These are phyloP conservation scores for Drosophila nr. perissopoda DNA, from an alignment of 2,888 invertebrate species.

Conservation along the genomic window DNA sequence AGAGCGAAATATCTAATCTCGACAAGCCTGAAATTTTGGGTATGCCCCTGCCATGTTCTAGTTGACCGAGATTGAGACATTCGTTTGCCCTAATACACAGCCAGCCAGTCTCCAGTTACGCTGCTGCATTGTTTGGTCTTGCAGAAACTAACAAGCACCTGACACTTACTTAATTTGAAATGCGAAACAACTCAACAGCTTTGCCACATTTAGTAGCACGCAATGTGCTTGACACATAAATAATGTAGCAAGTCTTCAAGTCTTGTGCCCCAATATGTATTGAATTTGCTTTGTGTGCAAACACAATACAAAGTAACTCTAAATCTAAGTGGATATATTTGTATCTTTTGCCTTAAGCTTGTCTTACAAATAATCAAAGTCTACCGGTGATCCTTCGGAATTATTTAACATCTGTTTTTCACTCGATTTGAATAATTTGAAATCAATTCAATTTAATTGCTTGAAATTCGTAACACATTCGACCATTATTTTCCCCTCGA, in stretches of 20 bases:
- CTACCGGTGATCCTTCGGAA: background rate
- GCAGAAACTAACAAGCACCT: slow-evolving; percentile 19
- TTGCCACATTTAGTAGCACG: slow-evolving; percentile 1
- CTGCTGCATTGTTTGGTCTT: slow-evolving; percentile 2
- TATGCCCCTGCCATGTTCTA: background rate
- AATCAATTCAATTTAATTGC: slow-evolving; percentile 1
- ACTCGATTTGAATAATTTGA: slow-evolving; percentile 8
- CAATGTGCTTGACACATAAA: background rate
- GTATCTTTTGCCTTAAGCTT: background rate
- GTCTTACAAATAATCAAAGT: background rate
- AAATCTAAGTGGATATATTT: background rate
- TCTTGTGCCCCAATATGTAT: background rate
- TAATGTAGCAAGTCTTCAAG: background rate
- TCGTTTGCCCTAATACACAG: slow-evolving; percentile 8
- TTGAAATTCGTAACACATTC: background rate
- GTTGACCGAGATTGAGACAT: slow-evolving; percentile 31
- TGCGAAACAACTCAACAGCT: background rate
- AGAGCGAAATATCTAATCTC: slow-evolving; percentile 54
- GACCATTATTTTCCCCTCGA: slow-evolving; percentile 27
- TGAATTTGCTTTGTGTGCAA: background rate
- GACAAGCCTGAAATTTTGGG: slow-evolving; percentile 28
- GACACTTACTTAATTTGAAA: slow-evolving; percentile 24
- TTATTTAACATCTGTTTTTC: background rate
- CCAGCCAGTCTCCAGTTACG: background rate
- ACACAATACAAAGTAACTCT: background rate